Evolutionary conservation across 2,113 vertebrate species (phyloP), one percentile per base, ranked within the genome.

Genomic region (Dasyprocta punctata): DNA sequence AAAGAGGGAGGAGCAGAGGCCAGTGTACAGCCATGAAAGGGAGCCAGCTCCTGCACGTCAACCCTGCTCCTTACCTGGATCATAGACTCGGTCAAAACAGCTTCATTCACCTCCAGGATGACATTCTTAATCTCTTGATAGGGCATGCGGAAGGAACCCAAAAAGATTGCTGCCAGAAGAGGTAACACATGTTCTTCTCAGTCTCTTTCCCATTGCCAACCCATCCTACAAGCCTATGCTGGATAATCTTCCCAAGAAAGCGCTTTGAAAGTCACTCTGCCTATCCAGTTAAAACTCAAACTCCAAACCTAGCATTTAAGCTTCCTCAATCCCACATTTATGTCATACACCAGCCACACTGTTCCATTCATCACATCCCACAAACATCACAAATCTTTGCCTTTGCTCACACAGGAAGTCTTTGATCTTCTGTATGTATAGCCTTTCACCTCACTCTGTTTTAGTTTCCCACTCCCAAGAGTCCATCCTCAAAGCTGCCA

Each of bases 41-140:
- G 24, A 89, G 86, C 56, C 81, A 56, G 33, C 22, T 41, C 33
- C 36, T 38, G 5, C 4, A 63, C 19, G 52, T 19, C 0, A 1
- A 49, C 30, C 33, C 20, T 33, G 30, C 38, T 83, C 67, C 98
- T 98, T 94, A 99, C 99, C 99, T 99, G 99, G 97, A 99, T 98
- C 99, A 99, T 96, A 60, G 99, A 99, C 97, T 99, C 98, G 0
- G 98, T 99, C 44, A 99, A 98, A 86, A 99, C 97, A 80, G 99
- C 98, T 97, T 99, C 98, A 30, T 99, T 99, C 99, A 97, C 99
- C 98, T 98, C 98, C 92, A 99, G 96, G 96, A 99, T 98, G 30
- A 98, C 98, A 49, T 97, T 99, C 97, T 99, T 99, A 75, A 99
- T 99, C 84, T 99, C 98, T 83, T 99, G 98, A 60, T 99, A 99